Evolutionary conservation across 2,888 invertebrate species (phyloP).

Genomic region (Pollenia labialis): DNA sequence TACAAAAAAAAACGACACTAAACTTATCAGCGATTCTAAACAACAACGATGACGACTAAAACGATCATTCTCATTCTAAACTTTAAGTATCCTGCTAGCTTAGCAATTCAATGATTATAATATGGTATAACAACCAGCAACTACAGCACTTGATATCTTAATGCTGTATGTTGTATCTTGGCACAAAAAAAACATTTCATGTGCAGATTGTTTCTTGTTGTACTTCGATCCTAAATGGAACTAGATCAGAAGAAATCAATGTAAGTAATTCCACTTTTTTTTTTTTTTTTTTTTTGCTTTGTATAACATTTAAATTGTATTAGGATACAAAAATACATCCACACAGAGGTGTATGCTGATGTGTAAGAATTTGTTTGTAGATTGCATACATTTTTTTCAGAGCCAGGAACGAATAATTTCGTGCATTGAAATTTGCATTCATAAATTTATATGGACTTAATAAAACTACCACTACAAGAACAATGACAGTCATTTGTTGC

Average conservation of each 20-base stretch:
- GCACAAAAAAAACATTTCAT: constrained; percentile 9
- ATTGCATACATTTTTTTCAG: background rate
- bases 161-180: constrained; percentile 48
- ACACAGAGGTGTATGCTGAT: too few species aligned
- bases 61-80: constrained; percentile 47
- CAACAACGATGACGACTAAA: constrained; percentile 51
- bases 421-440: background rate
- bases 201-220: background rate
- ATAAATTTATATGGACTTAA: too few species aligned
- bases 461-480: too few species aligned
- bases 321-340: constrained; percentile 14
- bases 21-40: constrained; percentile 35
- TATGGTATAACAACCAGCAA: constrained; percentile 18
- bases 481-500: too few species aligned
- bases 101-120: background rate
- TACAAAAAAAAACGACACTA: background rate
- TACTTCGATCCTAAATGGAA: constrained; percentile 29
- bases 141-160: constrained; percentile 62
- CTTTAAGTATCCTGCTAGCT: background rate
- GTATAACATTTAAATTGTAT: constrained; percentile 53
- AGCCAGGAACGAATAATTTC: background rate
- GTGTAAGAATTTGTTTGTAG: background rate
- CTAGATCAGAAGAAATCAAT: constrained; percentile 49
- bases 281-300: background rate
- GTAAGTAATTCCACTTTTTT: background rate